Percentiles rank a stretch among this genome's conserved stretches.
phyloP scores from a whole-genome alignment of 1,140 invertebrate species.

The Holcopasites calliopsidis region DNA sequence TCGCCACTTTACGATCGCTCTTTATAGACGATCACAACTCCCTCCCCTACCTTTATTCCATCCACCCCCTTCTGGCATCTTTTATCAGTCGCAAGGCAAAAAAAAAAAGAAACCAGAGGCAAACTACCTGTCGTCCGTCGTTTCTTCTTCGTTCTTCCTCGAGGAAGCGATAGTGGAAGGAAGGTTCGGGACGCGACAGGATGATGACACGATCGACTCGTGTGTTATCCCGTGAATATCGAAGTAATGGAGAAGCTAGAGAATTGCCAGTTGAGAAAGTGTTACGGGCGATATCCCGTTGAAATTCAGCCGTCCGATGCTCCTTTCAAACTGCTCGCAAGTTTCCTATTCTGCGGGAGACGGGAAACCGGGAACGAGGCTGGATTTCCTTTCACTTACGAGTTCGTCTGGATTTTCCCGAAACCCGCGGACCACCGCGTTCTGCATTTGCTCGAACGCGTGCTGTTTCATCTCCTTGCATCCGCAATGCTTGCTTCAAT shows the following conservation, averaged over 20 bases:
- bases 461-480: background rate
- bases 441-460: background rate
- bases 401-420: slow-evolving; percentile 32
- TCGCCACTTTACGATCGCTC: slow-evolving; percentile 66
- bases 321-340: slow-evolving; percentile 43
- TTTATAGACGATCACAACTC: slow-evolving; percentile 40
- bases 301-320: background rate
- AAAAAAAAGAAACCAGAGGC: background rate
- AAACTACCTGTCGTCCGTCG: background rate
- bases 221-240: too few relatives aligned
- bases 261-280: too few relatives aligned
- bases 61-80: slow-evolving; percentile 16
- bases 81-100: background rate
- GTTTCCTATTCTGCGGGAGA: slow-evolving; percentile 48
- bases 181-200: too few relatives aligned
- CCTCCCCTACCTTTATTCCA: background rate
- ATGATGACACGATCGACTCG: too few relatives aligned
- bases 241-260: too few relatives aligned
- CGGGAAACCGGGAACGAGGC: slow-evolving; percentile 33
- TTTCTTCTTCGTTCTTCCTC: background rate
- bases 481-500: slow-evolving; percentile 3
- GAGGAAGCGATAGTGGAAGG: background rate
- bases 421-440: background rate
- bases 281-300: too few relatives aligned
- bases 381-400: slow-evolving; percentile 46